These are phyloP conservation scores for Nasonovia ribisnigri DNA, from an alignment of 2,888 invertebrate species.

Conservation along the genomic window DNA sequence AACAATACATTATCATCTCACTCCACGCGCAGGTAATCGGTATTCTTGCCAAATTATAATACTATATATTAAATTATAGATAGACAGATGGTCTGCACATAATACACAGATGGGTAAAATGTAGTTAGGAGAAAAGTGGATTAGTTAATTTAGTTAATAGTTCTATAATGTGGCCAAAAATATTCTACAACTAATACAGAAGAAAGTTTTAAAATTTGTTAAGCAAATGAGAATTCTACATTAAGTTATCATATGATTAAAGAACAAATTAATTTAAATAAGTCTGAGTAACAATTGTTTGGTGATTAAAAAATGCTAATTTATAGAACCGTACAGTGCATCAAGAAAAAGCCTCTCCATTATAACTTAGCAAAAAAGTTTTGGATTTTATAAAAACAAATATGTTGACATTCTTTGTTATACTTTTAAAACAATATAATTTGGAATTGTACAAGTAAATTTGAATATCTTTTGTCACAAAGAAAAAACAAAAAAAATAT, in stretches of 20 bases:
- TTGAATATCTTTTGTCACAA: not conserved
- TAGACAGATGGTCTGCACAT: not conserved
- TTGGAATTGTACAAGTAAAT: not conserved
- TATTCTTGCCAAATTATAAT: not conserved
- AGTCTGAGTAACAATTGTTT: not conserved
- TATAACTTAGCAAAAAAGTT: not conserved
- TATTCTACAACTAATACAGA: not conserved
- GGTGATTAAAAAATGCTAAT: conserved; percentile 14
- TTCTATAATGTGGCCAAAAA: not conserved
- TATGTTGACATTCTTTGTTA: not conserved
- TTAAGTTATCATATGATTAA: conserved; percentile 17
- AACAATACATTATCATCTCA: not conserved
- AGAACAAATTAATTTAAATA: conserved; percentile 10
- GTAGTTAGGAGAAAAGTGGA: not conserved
- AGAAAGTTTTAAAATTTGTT: conserved; percentile 1
- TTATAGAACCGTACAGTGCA: not conserved
- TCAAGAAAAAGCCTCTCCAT: not conserved
- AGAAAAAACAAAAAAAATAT: not conserved
- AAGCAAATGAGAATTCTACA: not conserved
- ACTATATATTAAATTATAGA: not conserved
- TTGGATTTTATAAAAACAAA: not conserved
- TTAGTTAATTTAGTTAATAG: not conserved
- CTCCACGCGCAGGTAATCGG: not conserved
- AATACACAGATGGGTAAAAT: not conserved
- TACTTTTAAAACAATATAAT: not conserved